Conservation (phyloP, 2,888 invertebrate species). For the Lottia scabra region DNA sequence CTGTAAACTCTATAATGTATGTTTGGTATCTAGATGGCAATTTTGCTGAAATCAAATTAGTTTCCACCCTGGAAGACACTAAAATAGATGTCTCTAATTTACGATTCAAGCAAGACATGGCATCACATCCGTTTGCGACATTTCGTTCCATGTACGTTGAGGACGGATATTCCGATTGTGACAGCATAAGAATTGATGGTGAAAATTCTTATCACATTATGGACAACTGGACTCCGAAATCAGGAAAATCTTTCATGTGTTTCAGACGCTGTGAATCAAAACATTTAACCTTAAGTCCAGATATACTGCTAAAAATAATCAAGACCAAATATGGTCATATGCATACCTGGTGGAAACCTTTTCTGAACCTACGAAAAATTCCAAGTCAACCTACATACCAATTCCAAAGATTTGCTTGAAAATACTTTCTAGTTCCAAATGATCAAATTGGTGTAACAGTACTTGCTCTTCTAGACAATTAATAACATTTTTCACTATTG, state of each 20-base stretch:
- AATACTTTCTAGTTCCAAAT: too few species aligned
- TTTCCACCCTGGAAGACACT: conserved; percentile 15
- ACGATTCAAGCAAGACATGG: conserved; percentile 9
- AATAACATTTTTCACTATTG: too few species aligned
- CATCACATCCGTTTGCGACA: conserved; percentile 23
- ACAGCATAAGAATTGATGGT: conserved; percentile 35
- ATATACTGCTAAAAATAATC: conserved; percentile 45
- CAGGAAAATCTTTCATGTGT: conserved; percentile 46
- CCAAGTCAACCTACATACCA: too few species aligned
- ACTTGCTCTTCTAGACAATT: too few species aligned
- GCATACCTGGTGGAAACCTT: neutral
- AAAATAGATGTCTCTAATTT: conserved; percentile 13
- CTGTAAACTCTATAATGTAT: conserved; percentile 28
- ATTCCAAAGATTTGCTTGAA: too few species aligned
- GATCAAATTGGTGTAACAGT: too few species aligned
- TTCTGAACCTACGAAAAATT: neutral
- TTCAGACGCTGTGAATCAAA: conserved; percentile 51
- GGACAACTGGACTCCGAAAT: conserved; percentile 37
- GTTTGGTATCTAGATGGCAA: conserved; percentile 36
- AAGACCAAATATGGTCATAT: neutral
- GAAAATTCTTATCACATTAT: conserved; percentile 37
- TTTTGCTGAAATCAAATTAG: conserved; percentile 19
- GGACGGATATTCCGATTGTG: conserved; percentile 32
- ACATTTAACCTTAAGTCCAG: conserved; percentile 52
- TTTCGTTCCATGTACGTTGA: conserved; percentile 31